A percentile compares a stretch with the other conserved stretches of the same genome.
phyloP scores from a whole-genome alignment of 2,113 vertebrate species.

The Anarrhichthys ocellatus region DNA sequence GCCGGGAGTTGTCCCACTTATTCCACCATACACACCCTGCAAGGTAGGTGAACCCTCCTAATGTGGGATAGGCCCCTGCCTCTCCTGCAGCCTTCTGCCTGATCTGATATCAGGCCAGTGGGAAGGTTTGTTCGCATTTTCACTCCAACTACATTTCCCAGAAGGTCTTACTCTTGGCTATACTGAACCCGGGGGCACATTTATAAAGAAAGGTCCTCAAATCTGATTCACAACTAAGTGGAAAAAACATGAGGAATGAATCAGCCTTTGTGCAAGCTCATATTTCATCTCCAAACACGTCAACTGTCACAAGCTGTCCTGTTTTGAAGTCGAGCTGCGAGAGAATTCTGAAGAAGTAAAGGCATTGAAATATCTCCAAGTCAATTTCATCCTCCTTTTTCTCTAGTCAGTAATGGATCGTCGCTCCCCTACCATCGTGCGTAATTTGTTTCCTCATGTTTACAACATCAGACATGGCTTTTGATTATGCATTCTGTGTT shows the following conservation, averaged over 20 bases:
- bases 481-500: conserved; percentile 72
- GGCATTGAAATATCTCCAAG: conserved; percentile 72
- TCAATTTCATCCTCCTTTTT: conserved; percentile 72
- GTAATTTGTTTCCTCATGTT: conserved; percentile 79
- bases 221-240: conserved; percentile 67
- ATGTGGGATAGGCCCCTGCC: conserved; percentile 64
- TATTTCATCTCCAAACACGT: conserved; percentile 68
- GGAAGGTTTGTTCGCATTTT: conserved; percentile 70
- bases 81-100: conserved; percentile 63
- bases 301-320: conserved; percentile 61
- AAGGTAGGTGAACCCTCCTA: conserved; percentile 79
- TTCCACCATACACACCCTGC: conserved; percentile 75
- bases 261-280: conserved; percentile 58
- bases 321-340: conserved; percentile 63
- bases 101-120: conserved; percentile 78
- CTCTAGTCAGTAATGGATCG: conserved; percentile 73
- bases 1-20: conserved; percentile 84
- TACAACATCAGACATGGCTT: conserved; percentile 77
- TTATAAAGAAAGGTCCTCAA: conserved; percentile 65
- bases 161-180: conserved; percentile 62
- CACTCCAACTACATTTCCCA: conserved; percentile 78
- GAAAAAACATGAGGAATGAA: conserved; percentile 67
- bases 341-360: conserved; percentile 65
- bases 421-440: conserved; percentile 61
- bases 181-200: conserved; percentile 55